Conservation (phyloP, 2,113 vertebrate species). For the Gambusia holbrooki region DNA sequence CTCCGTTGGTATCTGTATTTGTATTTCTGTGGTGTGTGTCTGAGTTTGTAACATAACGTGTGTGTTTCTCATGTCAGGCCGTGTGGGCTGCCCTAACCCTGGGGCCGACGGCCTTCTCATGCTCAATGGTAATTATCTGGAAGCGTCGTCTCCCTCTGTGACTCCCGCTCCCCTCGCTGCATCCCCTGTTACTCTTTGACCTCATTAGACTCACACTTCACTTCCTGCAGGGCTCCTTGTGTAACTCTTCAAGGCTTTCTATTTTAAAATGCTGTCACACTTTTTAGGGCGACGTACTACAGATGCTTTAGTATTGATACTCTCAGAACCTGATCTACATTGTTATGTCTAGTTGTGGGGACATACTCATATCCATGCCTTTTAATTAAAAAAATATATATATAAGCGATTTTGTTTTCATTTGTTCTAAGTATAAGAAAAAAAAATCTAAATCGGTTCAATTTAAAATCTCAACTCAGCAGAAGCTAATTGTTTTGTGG, state of each 20-base stretch:
- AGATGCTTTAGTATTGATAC: neutral
- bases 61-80: slow-evolving; percentile 86
- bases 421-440: neutral
- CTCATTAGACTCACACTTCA: slow-evolving; percentile 9
- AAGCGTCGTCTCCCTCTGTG: slow-evolving; percentile 36
- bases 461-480: slow-evolving; percentile 20
- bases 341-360: slow-evolving; percentile 25
- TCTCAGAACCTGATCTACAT: slow-evolving; percentile 24
- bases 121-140: slow-evolving; percentile 94
- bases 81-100: slow-evolving; percentile 93
- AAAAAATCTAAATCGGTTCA: neutral
- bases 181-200: slow-evolving; percentile 12
- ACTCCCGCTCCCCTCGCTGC: slow-evolving; percentile 30
- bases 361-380: neutral
- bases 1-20: slow-evolving; percentile 49
- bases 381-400: neutral
- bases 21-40: slow-evolving; percentile 38
- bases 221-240: neutral
- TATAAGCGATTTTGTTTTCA: neutral
- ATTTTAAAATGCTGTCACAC: neutral
- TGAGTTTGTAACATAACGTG: slow-evolving; percentile 37
- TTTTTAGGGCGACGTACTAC: neutral
- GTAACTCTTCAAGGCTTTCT: neutral
- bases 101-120: slow-evolving; percentile 96
- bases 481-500: neutral